These are phyloP conservation scores for Atta cephalotes DNA, from an alignment of 1,140 invertebrate species.

Conservation along the genomic window DNA sequence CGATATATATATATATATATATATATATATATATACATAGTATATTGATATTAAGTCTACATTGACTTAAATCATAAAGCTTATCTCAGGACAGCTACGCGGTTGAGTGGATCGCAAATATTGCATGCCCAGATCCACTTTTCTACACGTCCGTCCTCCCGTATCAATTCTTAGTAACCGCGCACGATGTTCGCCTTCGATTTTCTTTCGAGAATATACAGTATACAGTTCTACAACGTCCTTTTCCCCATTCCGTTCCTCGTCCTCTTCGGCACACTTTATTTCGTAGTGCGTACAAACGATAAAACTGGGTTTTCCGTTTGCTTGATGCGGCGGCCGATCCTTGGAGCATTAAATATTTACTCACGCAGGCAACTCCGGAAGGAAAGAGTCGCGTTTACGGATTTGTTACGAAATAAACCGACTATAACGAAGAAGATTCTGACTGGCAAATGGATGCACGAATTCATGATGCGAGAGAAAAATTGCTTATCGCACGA, in stretches of 20 bases:
- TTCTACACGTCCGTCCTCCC: slow-evolving; percentile 16
- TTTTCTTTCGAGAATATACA: slow-evolving; percentile 52
- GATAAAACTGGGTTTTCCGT: slow-evolving; percentile 58
- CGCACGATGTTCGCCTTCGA: slow-evolving; percentile 44
- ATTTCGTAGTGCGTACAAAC: slow-evolving; percentile 51
- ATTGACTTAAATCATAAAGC: slow-evolving; percentile 67
- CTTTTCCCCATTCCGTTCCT: slow-evolving; percentile 26
- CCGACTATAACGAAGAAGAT: slow-evolving; percentile 39
- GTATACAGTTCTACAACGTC: background rate
- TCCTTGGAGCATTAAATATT: slow-evolving; percentile 55
- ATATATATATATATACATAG: background rate
- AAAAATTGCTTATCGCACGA: slow-evolving; percentile 18
- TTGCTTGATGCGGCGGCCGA: slow-evolving; percentile 37
- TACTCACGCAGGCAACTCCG: slow-evolving; percentile 37
- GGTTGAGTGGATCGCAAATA: slow-evolving; percentile 67
- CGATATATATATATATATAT: no score
- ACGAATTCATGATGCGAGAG: background rate
- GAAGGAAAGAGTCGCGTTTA: slow-evolving; percentile 55
- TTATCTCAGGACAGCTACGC: slow-evolving; percentile 40
- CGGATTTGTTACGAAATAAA: slow-evolving; percentile 58
- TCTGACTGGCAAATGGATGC: slow-evolving; percentile 53
- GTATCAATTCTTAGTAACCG: slow-evolving; percentile 53
- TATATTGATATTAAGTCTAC: slow-evolving; percentile 65
- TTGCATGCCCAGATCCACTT: slow-evolving; percentile 57
- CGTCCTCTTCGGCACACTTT: slow-evolving; percentile 38